Percentiles rank a stretch among this genome's conserved stretches.
These are phyloP conservation scores for Ctenochaetus hawaiiensis DNA, from an alignment of 2,797 vertebrate species.

Conservation along the genomic window DNA sequence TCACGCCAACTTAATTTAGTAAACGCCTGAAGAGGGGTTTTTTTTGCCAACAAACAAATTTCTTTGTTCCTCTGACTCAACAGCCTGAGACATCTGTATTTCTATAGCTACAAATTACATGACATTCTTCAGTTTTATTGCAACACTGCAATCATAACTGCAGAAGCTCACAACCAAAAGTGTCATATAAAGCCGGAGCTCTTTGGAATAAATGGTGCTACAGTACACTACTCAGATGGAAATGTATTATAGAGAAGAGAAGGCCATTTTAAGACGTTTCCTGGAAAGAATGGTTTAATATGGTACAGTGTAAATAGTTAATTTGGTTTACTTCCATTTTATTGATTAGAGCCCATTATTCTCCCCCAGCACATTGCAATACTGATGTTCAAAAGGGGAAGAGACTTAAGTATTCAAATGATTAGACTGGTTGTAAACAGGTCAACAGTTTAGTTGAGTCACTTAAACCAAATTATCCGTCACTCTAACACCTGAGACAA, in stretches of 20 bases:
- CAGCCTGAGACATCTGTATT: neutral
- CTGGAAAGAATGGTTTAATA: neutral
- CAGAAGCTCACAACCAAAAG: slow-evolving; percentile 9
- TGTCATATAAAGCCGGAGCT: neutral
- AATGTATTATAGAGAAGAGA: too few relatives aligned
- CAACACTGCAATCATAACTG: slow-evolving; percentile 12
- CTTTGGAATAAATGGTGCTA: neutral
- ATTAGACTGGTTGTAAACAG: too few relatives aligned
- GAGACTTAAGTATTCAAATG: too few relatives aligned
- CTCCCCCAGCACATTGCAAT: too few relatives aligned
- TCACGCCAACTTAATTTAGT: slow-evolving; percentile 30
- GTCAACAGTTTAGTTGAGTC: too few relatives aligned
- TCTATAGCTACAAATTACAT: slow-evolving; percentile 16
- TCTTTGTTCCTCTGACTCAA: slow-evolving; percentile 26
- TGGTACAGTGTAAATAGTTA: too few relatives aligned
- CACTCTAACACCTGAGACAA: too few relatives aligned
- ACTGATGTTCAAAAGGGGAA: too few relatives aligned
- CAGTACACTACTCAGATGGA: neutral
- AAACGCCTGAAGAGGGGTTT: slow-evolving; percentile 4
- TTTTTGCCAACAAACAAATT: slow-evolving; percentile 29
- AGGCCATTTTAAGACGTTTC: neutral
- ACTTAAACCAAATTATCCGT: too few relatives aligned
- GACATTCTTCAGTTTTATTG: slow-evolving; percentile 14
- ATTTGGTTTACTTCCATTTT: too few relatives aligned
- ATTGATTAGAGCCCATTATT: too few relatives aligned